Percentiles rank a stretch among this genome's conserved stretches.
phyloP scores from a whole-genome alignment of 2,797 vertebrate genomes.

The Tiaroga cobitis region DNA sequence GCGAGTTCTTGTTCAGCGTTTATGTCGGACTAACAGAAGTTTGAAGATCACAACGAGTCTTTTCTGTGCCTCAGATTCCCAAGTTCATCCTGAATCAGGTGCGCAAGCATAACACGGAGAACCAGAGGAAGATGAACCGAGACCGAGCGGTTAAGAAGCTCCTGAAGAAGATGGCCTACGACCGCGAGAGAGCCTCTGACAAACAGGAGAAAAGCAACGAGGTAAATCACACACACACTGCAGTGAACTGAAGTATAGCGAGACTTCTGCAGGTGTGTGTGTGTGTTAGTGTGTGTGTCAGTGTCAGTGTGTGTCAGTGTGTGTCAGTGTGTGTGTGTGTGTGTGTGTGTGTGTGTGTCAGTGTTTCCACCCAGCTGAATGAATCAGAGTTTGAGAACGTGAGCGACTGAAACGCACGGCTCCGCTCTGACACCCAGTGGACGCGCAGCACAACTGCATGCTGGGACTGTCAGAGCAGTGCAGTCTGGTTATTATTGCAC shows the following conservation, averaged over 20 bases:
- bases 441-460: slow-evolving; percentile 7
- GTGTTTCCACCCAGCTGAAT: background rate
- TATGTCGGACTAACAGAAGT: background rate
- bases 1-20: too few species aligned
- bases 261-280: too few species aligned
- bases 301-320: background rate
- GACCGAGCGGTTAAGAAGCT: slow-evolving; percentile 89
- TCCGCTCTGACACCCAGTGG: slow-evolving; percentile 55
- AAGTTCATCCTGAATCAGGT: slow-evolving; percentile 96
- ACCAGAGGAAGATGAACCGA: slow-evolving; percentile 85
- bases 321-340: too few species aligned
- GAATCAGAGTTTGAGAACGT: slow-evolving; percentile 38
- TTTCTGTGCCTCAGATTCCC: slow-evolving; percentile 83
- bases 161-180: slow-evolving; percentile 92
- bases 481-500: background rate
- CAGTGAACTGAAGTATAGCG: background rate
- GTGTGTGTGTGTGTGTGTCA: background rate
- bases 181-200: slow-evolving; percentile 83
- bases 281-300: too few species aligned
- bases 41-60: background rate
- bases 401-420: background rate
- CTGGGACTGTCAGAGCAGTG: background rate
- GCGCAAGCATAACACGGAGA: slow-evolving; percentile 89
- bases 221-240: slow-evolving; percentile 67
- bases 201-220: slow-evolving; percentile 85